Evolutionary conservation across 1,140 invertebrate genomes (phyloP).

Genomic region (Brachystomella parvula): DNA sequence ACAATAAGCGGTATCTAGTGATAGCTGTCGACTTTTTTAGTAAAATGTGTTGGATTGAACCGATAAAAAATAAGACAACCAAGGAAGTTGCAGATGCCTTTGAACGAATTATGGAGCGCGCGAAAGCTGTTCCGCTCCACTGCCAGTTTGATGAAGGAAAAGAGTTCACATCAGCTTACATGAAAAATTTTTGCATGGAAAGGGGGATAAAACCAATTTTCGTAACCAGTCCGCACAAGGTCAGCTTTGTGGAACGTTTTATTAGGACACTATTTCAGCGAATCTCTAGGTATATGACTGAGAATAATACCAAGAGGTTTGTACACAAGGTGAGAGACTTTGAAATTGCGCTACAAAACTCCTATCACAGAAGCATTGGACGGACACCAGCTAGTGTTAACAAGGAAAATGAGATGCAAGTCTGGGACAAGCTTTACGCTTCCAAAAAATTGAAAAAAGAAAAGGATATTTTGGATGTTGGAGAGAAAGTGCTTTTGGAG

Average conservation of each 20-base stretch:
- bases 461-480: too few relatives aligned
- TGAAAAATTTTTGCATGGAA: background rate
- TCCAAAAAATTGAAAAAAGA: too few relatives aligned
- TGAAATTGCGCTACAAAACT: slow-evolving; percentile 4
- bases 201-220: background rate
- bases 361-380: slow-evolving; percentile 5
- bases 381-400: slow-evolving; percentile 7
- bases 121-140: background rate
- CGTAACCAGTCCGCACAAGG: background rate
- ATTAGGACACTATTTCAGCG: slow-evolving; percentile 12
- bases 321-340: slow-evolving; percentile 13
- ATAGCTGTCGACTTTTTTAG: slow-evolving; percentile 6
- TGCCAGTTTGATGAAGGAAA: background rate
- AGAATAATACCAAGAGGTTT: slow-evolving; percentile 10
- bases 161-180: background rate
- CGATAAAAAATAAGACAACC: slow-evolving; percentile 9
- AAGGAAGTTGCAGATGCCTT: background rate
- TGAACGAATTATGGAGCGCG: background rate
- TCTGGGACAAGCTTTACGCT: slow-evolving; percentile 20
- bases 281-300: slow-evolving; percentile 8
- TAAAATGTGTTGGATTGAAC: slow-evolving; percentile 1
- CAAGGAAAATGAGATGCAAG: slow-evolving; percentile 10
- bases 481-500: too few relatives aligned
- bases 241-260: slow-evolving; percentile 13
- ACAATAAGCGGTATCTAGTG: slow-evolving; percentile 12